Evolutionary conservation across 2,113 vertebrate genomes (phyloP).

Genomic region (Heterotilapia buettikoferi): DNA sequence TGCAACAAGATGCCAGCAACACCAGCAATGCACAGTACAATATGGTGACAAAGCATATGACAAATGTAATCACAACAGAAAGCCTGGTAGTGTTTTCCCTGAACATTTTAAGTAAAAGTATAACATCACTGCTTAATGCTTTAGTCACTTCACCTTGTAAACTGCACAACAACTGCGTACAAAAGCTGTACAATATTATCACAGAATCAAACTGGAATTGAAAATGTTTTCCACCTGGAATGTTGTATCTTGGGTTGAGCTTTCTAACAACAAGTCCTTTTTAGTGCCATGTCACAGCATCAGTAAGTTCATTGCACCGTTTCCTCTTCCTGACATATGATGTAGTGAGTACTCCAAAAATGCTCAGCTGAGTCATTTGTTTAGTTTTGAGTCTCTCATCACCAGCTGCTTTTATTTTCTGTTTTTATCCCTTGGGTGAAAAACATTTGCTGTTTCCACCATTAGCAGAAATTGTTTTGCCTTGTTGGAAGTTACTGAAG

Average conservation of each 20-base stretch:
- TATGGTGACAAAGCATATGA: not conserved
- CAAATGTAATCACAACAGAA: not conserved
- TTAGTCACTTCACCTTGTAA: not conserved
- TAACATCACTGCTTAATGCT: not conserved
- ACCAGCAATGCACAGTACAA: not conserved
- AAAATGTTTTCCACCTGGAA: not conserved
- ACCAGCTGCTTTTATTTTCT: not conserved
- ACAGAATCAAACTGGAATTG: not conserved
- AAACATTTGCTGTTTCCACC: not conserved
- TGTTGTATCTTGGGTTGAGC: not conserved
- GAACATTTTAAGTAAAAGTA: not conserved
- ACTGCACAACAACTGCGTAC: not conserved
- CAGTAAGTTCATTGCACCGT: not conserved
- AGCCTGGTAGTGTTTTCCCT: not conserved
- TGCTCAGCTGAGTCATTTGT: not conserved
- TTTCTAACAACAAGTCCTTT: not conserved
- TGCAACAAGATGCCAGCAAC: not conserved
- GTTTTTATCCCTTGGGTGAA: not conserved
- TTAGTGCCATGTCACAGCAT: not conserved
- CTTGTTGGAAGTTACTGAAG: not conserved
- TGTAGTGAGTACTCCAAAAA: not conserved
- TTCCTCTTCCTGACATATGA: not conserved
- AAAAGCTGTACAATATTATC: accelerated
- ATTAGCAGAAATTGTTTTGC: not conserved
- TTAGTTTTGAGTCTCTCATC: not conserved